Base-by-base conservation (phyloP, 2,888 invertebrate species). In the Epinotia ramella region DNA sequence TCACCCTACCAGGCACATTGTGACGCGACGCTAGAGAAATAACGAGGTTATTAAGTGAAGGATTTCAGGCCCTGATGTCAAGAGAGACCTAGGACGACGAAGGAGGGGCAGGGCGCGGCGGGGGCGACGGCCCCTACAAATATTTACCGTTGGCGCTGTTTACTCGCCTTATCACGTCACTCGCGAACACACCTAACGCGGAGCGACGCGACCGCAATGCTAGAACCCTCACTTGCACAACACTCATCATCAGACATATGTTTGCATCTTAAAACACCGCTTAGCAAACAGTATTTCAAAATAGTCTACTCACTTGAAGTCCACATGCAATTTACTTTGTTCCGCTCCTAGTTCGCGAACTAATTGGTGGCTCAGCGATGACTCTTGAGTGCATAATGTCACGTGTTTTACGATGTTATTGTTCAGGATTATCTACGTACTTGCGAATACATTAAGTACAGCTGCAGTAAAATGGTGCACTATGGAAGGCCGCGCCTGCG, bases 121-220 rank as follows among this genome's bases (percentile, higher is more conserved):
- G 77, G 77, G 81, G 79, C 84, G 84, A 81, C 85, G 87, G 83
- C 87, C 86, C 86, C 86, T 82, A 86, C 91, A 88, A 92, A 91
- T 91, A 91, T 92, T 92, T 85, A 88, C 85, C 83, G 82, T 79
- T 83, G 87, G 71, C 78, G 79, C 67, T 90, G 91, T 92, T 91
- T 91, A 88, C 84, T 80, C 81, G 60, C 83, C 85, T 89, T 91
- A 91, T 91, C 91, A 82, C 87, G 85, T 84, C 86, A 85, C 83
- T 81, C 82, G 86, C 85, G 83, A 84, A 84, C 89, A 84, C 87
- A 84, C 89, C 87, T 85, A 83, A 82, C 82, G 78, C 77, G 65
- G 65, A 80, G 76, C 78, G 70, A 20, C 77, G 77, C 81, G 73
- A 78, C 65, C 77, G 75, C 76, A 65, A 65, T 63, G 63, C n/a